Conservation (phyloP, 1,140 invertebrate genomes). For the Arctopsyche grandis region DNA sequence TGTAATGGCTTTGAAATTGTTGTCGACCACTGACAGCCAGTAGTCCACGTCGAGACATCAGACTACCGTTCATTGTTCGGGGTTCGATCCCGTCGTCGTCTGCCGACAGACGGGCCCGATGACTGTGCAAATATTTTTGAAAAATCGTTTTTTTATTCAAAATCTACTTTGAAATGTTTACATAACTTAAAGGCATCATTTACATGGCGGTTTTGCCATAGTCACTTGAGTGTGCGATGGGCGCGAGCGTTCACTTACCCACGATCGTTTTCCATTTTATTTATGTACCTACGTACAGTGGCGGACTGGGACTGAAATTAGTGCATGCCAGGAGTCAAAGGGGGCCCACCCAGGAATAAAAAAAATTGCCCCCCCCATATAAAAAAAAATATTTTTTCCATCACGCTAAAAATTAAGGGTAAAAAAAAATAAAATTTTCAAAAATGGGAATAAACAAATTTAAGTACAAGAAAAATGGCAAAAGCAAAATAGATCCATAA, state of each 20-base stretch:
- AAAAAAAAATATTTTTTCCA: too few relatives aligned
- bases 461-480: too few relatives aligned
- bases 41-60: neutral
- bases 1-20: neutral
- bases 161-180: slow-evolving; percentile 40
- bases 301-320: too few relatives aligned
- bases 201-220: slow-evolving; percentile 32
- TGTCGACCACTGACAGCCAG: neutral
- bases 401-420: too few relatives aligned
- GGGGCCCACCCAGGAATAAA: too few relatives aligned
- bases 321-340: too few relatives aligned
- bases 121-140: slow-evolving; percentile 51
- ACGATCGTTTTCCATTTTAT: too few relatives aligned
- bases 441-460: too few relatives aligned
- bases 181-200: slow-evolving; percentile 42
- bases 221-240: slow-evolving; percentile 14
- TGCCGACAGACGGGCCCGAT: slow-evolving; percentile 31
- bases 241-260: neutral
- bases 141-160: slow-evolving; percentile 52
- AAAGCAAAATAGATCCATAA: too few relatives aligned
- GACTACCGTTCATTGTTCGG: slow-evolving; percentile 33
- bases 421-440: too few relatives aligned
- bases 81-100: slow-evolving; percentile 45
- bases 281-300: neutral
- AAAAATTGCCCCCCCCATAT: too few relatives aligned